These are phyloP conservation scores for Ormyrus pomaceus DNA, from an alignment of 2,888 invertebrate species.

Conservation along the genomic window DNA sequence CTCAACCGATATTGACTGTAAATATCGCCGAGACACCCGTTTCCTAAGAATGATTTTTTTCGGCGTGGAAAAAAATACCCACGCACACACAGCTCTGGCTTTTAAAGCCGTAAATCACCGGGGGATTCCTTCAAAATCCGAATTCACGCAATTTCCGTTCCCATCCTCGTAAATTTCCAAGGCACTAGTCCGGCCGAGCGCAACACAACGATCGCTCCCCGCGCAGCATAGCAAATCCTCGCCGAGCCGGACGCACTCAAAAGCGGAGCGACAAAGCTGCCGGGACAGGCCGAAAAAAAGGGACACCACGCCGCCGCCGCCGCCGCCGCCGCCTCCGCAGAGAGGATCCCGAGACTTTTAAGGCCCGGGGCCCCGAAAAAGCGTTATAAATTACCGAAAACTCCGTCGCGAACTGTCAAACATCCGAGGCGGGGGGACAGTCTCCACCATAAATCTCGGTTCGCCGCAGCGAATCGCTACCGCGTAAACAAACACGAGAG, in stretches of 20 bases:
- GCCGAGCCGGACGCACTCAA: too few species aligned
- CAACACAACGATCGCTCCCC: too few species aligned
- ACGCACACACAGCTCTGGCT: too few species aligned
- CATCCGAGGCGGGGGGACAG: background rate
- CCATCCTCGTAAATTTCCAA: conserved; percentile 9
- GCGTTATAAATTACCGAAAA: conserved; percentile 37
- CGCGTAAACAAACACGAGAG: conserved; percentile 3
- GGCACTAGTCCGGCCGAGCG: background rate
- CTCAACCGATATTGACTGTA: too few species aligned
- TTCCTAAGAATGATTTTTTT: conserved; percentile 19
- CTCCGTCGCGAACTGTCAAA: background rate
- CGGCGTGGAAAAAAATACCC: background rate
- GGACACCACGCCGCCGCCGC: background rate
- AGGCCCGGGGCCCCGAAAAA: background rate
- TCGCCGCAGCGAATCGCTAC: conserved; percentile 17
- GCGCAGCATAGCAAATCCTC: too few species aligned
- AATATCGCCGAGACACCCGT: too few species aligned
- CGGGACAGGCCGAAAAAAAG: background rate
- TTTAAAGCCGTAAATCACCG: background rate
- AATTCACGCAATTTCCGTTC: background rate
- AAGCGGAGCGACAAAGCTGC: too few species aligned
- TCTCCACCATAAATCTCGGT: conserved; percentile 14
- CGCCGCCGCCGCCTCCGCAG: too few species aligned
- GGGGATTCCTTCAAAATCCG: background rate
- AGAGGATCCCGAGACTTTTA: too few species aligned